Conservation (phyloP, 2,888 invertebrate genomes). For the Volucella bombylans region DNA sequence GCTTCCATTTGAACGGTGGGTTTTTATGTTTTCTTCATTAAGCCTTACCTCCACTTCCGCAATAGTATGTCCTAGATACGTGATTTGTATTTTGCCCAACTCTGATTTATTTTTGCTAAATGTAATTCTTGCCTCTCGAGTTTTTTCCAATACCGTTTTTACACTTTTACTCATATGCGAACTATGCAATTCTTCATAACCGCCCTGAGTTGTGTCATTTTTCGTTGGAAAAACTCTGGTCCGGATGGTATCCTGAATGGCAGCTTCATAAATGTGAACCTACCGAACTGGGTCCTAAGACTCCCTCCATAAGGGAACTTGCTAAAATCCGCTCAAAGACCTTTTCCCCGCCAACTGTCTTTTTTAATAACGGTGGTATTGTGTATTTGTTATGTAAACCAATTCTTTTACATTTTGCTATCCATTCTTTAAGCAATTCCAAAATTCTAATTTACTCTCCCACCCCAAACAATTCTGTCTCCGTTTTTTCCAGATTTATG, state of each 20-base stretch:
- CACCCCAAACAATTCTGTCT: constrained; percentile 11
- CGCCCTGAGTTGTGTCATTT: not conserved
- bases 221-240: not conserved
- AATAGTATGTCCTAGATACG: constrained; percentile 26
- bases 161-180: constrained; percentile 9
- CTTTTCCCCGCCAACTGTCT: constrained; percentile 25
- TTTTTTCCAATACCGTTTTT: constrained; percentile 6
- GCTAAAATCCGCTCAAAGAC: constrained; percentile 36
- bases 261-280: too few relatives aligned
- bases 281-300: not conserved
- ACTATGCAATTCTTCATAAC: not conserved
- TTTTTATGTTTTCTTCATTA: constrained; percentile 5
- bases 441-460: not conserved
- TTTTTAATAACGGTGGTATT: not conserved
- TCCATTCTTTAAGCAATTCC: not conserved
- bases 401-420: not conserved
- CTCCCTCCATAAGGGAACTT: constrained; percentile 16
- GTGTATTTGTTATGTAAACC: constrained; percentile 6
- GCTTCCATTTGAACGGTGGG: too few relatives aligned
- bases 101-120: constrained; percentile 18
- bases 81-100: constrained; percentile 12
- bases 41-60: constrained; percentile 12
- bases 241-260: too few relatives aligned
- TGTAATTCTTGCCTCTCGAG: not conserved
- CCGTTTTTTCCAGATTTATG: constrained; percentile 12